These are phyloP conservation scores for Hippocampus comes DNA, from an alignment of 2,113 vertebrate genomes.

Conservation along the genomic window DNA sequence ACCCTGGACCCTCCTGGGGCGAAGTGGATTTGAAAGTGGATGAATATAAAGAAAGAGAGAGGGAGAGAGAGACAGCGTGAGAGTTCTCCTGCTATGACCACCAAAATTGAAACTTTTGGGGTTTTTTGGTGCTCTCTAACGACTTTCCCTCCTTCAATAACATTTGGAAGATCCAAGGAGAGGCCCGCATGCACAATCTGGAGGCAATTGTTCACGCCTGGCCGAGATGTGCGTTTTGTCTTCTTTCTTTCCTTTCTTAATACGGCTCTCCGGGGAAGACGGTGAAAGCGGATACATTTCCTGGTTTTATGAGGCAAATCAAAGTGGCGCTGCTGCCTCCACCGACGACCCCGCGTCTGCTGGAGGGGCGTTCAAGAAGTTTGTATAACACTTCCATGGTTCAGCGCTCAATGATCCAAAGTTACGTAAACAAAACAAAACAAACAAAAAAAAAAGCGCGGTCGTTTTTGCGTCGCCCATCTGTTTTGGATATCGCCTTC, in stretches of 20 bases:
- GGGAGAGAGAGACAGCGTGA: neutral
- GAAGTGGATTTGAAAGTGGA: too few species aligned
- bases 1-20: too few species aligned
- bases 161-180: constrained; percentile 33
- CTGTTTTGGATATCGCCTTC: too few species aligned
- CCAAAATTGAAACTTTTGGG: neutral
- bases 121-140: constrained; percentile 24
- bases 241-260: constrained; percentile 36
- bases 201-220: constrained; percentile 57
- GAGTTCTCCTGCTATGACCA: constrained; percentile 8
- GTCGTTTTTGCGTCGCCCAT: too few species aligned
- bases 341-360: constrained; percentile 29
- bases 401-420: neutral
- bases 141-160: constrained; percentile 66
- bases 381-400: constrained; percentile 49
- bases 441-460: too few species aligned
- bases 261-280: constrained; percentile 51
- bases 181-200: constrained; percentile 39
- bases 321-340: constrained; percentile 56
- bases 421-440: too few species aligned
- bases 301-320: constrained; percentile 57
- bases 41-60: too few species aligned
- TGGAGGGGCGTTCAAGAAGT: constrained; percentile 4
- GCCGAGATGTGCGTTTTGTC: constrained; percentile 36
- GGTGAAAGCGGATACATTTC: constrained; percentile 54